Base-by-base conservation (phyloP, 1,140 invertebrate species). In the Achroia grisella region DNA sequence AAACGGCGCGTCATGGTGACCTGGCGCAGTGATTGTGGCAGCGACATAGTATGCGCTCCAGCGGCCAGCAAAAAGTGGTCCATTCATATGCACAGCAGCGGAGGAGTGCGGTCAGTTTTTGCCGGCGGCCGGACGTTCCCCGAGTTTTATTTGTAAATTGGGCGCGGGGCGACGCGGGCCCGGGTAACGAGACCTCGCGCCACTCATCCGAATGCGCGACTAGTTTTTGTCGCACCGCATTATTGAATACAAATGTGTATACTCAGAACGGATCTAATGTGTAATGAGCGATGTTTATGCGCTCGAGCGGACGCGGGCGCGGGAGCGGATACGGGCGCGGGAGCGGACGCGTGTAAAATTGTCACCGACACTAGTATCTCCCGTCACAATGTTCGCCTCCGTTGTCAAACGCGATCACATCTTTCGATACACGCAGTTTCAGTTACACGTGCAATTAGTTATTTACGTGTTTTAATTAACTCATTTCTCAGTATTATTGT, bases 81-180 rank as follows among this genome's bases (percentile, higher is more conserved):
- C 76, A 80, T 79, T 79, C 72, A 79, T 79, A 80, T 80, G 78
- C 78, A 69, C 73, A 48, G 68, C 55, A 62, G 67, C 49, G 17
- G 17, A 23, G 17, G 56, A 62, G 67, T 52, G 69, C 66, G 75
- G 68, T 61, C 63, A 72, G 70, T 79, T 79, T 82, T 82, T 82
- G 72, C 67, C 9, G 39, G 33, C 14, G 50, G 69, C 70, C 76
- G 78, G 78, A 82, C 78, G 78, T 79, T 78, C 75, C 64, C 60
- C 62, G 69, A 68, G 75, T 74, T 76, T 72, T 78, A 78, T 79
- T 77, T 82, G 75, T 77, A 79, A 81, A 79, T 81, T 81, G 77
- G 77, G 71, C 71, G 68, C 49, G 50, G 52, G 39, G 34, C 44
- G 30, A 1, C 14, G 42, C 43, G 36, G 39, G 8, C 28, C 33